phyloP scores from a whole-genome alignment of 37 sponge, comb jelly and placozoan species.

The Geodia barretti region DNA sequence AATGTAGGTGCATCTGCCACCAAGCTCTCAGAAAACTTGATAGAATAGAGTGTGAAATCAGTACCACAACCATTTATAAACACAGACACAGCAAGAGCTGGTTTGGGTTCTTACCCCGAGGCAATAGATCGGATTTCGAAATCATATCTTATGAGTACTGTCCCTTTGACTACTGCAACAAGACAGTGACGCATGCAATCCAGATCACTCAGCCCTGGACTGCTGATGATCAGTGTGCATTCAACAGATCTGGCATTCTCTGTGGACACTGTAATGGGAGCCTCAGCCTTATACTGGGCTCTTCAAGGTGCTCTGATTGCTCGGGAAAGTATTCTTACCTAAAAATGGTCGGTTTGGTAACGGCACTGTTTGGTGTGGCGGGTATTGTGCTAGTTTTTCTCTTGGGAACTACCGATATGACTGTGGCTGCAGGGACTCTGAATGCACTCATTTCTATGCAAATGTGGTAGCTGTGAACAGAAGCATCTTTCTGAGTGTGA shows the following conservation, averaged over 20 bases:
- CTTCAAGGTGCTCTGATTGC: constrained; percentile 19
- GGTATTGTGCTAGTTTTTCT: constrained; percentile 31
- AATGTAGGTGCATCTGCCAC: not conserved
- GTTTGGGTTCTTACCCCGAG: not conserved
- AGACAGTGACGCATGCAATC: not conserved
- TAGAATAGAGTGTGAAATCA: not conserved
- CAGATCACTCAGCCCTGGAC: not conserved
- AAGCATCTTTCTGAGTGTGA: not conserved
- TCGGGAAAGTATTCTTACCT: not conserved
- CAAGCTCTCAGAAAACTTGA: not conserved
- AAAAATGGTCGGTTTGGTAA: not conserved
- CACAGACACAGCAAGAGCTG: not conserved
- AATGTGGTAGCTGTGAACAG: constrained; percentile 21
- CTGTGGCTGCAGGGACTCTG: constrained; percentile 45
- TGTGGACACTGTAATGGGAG: constrained; percentile 40
- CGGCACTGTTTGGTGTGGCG: constrained; percentile 16
- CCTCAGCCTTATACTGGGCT: constrained; percentile 28
- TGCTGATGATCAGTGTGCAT: constrained; percentile 42
- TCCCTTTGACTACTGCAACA: constrained; percentile 27
- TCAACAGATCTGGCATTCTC: constrained; percentile 36
- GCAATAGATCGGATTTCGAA: not conserved
- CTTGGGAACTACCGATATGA: constrained; percentile 30
- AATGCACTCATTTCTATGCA: constrained; percentile 43
- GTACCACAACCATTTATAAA: not conserved
- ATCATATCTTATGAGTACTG: not conserved